These are phyloP conservation scores for Oscheius myriophilus DNA, from an alignment of 2,888 invertebrate species.

Conservation along the genomic window DNA sequence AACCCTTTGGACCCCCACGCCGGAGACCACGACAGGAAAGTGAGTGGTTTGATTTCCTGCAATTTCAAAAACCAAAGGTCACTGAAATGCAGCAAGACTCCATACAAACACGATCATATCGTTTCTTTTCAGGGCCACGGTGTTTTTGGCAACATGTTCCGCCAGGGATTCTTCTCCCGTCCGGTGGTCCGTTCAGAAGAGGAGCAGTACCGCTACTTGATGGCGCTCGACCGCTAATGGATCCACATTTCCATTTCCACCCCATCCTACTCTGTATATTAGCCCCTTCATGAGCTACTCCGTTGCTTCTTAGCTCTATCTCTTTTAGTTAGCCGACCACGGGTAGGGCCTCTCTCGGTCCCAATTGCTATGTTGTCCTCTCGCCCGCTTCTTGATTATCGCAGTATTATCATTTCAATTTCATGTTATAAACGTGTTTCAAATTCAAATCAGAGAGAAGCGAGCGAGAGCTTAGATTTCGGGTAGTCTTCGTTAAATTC, in stretches of 20 bases:
- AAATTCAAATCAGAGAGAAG: no score
- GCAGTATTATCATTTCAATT: no score
- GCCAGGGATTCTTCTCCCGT: constrained; percentile 64
- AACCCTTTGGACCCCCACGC: constrained; percentile 32
- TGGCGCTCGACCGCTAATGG: constrained; percentile 64
- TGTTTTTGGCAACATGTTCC: constrained; percentile 57
- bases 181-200: constrained; percentile 63
- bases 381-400: not conserved
- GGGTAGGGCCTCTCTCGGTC: constrained; percentile 18
- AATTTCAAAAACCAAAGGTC: not conserved
- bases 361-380: constrained; percentile 16
- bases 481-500: no score
- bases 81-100: no score
- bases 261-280: constrained; percentile 2
- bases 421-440: no score
- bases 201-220: constrained; percentile 66
- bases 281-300: not conserved
- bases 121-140: constrained; percentile 9
- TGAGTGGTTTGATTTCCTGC: not conserved
- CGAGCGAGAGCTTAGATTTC: no score
- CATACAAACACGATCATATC: no score
- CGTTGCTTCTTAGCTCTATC: constrained; percentile 20
- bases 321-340: constrained; percentile 12
- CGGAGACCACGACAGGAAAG: constrained; percentile 22
- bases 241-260: constrained; percentile 18